phyloP scores from a whole-genome alignment of 2,113 vertebrate species.

The Bos indicus region DNA sequence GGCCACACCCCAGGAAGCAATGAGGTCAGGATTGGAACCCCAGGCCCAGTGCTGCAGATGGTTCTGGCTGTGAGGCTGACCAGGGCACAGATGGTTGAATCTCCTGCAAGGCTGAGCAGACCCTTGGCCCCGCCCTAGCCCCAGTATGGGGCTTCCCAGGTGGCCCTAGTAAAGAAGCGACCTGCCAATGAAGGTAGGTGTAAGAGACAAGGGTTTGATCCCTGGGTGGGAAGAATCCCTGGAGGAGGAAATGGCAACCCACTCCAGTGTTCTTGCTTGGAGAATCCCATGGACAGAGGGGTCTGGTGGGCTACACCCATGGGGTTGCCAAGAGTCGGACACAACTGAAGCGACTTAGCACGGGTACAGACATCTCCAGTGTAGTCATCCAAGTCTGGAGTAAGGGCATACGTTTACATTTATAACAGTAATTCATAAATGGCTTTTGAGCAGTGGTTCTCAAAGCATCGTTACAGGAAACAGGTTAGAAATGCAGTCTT shows the following conservation, averaged over 20 bases:
- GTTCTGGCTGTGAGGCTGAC: background rate
- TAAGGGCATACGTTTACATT: background rate
- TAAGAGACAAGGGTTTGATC: background rate
- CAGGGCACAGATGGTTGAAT: background rate
- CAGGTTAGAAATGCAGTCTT: background rate
- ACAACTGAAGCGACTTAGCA: background rate
- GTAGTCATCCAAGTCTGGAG: background rate
- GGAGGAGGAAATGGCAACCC: background rate
- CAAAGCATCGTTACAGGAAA: background rate
- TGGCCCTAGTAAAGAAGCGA: background rate
- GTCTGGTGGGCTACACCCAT: background rate
- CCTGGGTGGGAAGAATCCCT: background rate
- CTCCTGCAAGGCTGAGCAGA: background rate
- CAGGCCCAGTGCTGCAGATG: background rate
- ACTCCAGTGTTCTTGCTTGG: background rate
- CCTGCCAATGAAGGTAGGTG: background rate
- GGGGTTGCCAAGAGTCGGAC: rapidly evolving
- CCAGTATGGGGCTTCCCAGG: background rate
- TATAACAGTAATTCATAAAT: background rate
- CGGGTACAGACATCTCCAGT: background rate
- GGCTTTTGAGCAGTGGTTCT: background rate
- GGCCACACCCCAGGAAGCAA: background rate
- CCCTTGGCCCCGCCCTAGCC: rapidly evolving
- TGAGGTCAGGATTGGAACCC: background rate
- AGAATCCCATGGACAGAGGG: background rate